phyloP scores from a whole-genome alignment of 2,888 invertebrate species.

The Dendrolimus houi region DNA sequence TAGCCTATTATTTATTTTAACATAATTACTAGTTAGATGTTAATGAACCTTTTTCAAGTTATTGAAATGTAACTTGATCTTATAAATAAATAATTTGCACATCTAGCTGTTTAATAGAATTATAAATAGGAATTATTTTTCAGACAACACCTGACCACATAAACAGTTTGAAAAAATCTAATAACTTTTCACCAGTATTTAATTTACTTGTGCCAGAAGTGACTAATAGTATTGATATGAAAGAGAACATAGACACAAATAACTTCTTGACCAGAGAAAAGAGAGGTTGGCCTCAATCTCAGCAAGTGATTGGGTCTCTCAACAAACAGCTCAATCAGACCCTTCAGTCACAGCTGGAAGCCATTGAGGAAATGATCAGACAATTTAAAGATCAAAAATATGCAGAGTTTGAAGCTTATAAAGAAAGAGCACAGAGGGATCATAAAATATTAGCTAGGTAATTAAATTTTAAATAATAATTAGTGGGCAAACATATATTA shows the following conservation, averaged over 20 bases:
- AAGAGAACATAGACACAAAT: constrained; percentile 63
- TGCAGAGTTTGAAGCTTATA: constrained; percentile 82
- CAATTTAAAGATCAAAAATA: constrained; percentile 85
- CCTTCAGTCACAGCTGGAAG: constrained; percentile 81
- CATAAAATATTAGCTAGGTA: constrained; percentile 80
- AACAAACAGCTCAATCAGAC: constrained; percentile 82
- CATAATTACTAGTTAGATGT: too few species aligned
- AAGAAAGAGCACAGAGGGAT: constrained; percentile 84
- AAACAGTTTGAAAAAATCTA: constrained; percentile 76
- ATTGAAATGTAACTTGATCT: too few species aligned
- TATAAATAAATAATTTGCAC: too few species aligned
- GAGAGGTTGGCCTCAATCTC: constrained; percentile 61
- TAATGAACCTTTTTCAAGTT: too few species aligned
- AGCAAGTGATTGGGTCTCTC: constrained; percentile 75
- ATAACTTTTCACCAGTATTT: constrained; percentile 83
- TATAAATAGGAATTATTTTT: constrained; percentile 21
- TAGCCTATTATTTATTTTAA: too few species aligned
- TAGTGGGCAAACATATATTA: too few species aligned
- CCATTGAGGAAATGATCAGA: constrained; percentile 85
- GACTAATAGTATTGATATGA: constrained; percentile 68
- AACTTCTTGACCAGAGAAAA: constrained; percentile 46
- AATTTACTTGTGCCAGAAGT: constrained; percentile 79
- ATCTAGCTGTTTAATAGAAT: too few species aligned
- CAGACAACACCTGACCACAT: constrained; percentile 78
- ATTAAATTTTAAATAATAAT: too few species aligned